Conservation (phyloP, 2,888 invertebrate genomes). For the Drosophila nigricruria region DNA sequence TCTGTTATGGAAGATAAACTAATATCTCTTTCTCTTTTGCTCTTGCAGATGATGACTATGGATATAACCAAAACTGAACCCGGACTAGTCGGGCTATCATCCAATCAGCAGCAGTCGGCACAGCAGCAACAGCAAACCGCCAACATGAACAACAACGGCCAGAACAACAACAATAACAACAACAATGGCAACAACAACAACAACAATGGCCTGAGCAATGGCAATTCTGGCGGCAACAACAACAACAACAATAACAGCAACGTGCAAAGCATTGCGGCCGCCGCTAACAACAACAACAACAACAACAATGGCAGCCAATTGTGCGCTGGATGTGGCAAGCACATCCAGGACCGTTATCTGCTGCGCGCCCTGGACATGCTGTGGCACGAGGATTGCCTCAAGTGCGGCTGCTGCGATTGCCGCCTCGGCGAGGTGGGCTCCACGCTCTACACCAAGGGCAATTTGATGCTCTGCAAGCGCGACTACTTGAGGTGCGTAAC, state of each 20-base stretch:
- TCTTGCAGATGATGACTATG: slow-evolving; percentile 91
- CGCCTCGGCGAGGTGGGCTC: slow-evolving; percentile 98
- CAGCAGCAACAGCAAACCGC: slow-evolving; percentile 62
- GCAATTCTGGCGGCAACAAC: slow-evolving; percentile 48
- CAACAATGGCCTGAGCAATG: slow-evolving; percentile 64
- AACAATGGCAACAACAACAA: slow-evolving; percentile 26
- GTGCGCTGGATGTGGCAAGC: slow-evolving; percentile 97
- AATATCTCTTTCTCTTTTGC: slow-evolving; percentile 2
- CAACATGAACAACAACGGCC: slow-evolving; percentile 61
- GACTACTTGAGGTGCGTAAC: slow-evolving; percentile 94
- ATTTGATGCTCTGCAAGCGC: slow-evolving; percentile 97
- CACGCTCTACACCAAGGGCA: slow-evolving; percentile 97
- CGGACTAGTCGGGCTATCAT: slow-evolving; percentile 84
- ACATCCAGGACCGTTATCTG: slow-evolving; percentile 95
- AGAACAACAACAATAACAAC: slow-evolving; percentile 58
- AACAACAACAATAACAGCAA: slow-evolving; percentile 55
- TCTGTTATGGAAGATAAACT: not conserved
- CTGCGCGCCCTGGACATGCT: slow-evolving; percentile 96
- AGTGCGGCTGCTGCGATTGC: slow-evolving; percentile 98
- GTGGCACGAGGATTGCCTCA: slow-evolving; percentile 99
- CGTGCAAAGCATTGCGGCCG: slow-evolving; percentile 73
- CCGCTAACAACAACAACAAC: slow-evolving; percentile 78
- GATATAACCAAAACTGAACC: slow-evolving; percentile 93
- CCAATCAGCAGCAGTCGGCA: slow-evolving; percentile 70
- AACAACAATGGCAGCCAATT: slow-evolving; percentile 88